Evolutionary conservation across 2,888 invertebrate genomes (phyloP), one percentile per base, ranked within the genome.

Genomic region (Vesta saturnalis): DNA sequence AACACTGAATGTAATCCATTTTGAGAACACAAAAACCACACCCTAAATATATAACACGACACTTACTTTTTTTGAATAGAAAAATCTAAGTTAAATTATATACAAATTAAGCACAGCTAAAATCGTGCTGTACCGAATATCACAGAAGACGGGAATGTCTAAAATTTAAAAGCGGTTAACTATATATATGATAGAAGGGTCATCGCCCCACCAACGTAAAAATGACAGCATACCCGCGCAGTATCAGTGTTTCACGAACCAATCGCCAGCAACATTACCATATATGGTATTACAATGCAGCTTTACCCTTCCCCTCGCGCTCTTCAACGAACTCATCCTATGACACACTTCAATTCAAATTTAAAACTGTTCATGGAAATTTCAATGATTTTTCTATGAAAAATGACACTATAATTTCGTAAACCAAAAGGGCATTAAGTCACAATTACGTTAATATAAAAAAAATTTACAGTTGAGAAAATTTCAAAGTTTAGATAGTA

Each of bases 201-300:
- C 86, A 84, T 85, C 85, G 86, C 86, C 85, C 87, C 86, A 86
- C 86, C 85, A 80, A 84, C 80, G 81, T 82, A 77, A 81, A 70
- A 78, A 80, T 80, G 69, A 81, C 82, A 81, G 65, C 69, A 74
- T 74, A 58, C 39, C 52, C 72, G 80, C 81, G 80, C 81, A 79
- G 76, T 76, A 78, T 77, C 78, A 73, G 67, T 66, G 70, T 67
- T 60, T 60, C 85, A 87, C 83, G 73, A 78, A 73, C 90, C 91
- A 91, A 91, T 91, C 86, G 87, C 85, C 85, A 85, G 82, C 85
- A 87, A 88, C 89, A 90, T 91, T 88, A 90, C 92, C 92, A 90
- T 92, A 92, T 92, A 92, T 89, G 92, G 92, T 87, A 89, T 88
- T 88, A 86, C 84, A 87, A 87, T 88, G 88, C 85, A 87, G 85